Conservation (phyloP, 2,797 vertebrate species). For the Pogoniulus pusillus region DNA sequence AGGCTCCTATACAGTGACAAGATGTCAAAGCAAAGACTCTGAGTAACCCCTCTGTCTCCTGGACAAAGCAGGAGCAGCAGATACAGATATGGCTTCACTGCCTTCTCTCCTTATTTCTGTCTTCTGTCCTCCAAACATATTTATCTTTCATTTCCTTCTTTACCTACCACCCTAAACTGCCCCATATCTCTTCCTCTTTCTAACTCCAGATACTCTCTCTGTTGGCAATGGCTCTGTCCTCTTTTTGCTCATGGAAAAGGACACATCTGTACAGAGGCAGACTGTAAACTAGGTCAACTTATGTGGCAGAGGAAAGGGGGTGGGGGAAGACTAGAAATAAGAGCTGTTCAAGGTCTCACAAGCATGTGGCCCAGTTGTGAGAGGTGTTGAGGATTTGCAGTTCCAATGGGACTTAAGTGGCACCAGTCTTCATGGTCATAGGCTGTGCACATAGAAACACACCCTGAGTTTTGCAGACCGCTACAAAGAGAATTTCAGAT, state of each 20-base stretch:
- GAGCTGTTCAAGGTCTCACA: conserved; percentile 4
- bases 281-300: conserved; percentile 47
- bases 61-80: not conserved
- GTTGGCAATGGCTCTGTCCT: not conserved
- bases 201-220: not conserved
- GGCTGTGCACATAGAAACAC: not conserved
- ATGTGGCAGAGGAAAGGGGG: not conserved
- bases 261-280: not conserved
- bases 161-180: not conserved
- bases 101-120: not conserved
- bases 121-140: not conserved
- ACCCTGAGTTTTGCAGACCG: not conserved
- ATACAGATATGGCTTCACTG: rapidly evolving
- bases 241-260: not conserved
- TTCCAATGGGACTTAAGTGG: not conserved
- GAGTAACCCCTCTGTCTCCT: not conserved
- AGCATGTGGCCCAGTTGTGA: not conserved
- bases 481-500: not conserved
- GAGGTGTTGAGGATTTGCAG: not conserved
- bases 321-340: not conserved
- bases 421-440: not conserved
- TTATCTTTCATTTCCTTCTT: not conserved
- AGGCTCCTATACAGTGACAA: not conserved
- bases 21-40: not conserved
- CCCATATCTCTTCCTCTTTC: not conserved